Evolutionary conservation across 64 coral and sea anemone species (phyloP).

Genomic region (Actinia tenebrosa): DNA sequence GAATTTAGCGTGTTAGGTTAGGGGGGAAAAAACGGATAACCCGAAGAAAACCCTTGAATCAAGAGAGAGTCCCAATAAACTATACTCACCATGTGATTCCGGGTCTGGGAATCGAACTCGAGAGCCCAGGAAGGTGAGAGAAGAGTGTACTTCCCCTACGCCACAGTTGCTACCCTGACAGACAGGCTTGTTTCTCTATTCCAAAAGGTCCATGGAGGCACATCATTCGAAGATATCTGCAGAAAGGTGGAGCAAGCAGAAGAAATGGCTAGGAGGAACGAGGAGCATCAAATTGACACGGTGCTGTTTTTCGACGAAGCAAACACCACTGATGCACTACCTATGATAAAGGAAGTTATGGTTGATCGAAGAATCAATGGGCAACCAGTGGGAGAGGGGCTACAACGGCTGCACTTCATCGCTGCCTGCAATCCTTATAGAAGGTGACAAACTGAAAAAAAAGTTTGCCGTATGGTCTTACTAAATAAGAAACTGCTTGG

Average conservation of each 20-base stretch:
- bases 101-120: too few species aligned
- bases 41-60: too few species aligned
- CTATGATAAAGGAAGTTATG: constrained; percentile 82
- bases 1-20: too few species aligned
- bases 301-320: constrained; percentile 76
- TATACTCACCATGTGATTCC: too few species aligned
- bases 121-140: too few species aligned
- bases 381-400: constrained; percentile 35
- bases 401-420: constrained; percentile 55
- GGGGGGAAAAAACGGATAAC: too few species aligned
- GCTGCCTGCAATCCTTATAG: constrained; percentile 77
- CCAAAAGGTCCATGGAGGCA: constrained; percentile 63
- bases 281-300: constrained; percentile 43
- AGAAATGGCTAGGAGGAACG: constrained; percentile 41
- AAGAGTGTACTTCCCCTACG: too few species aligned
- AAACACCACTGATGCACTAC: constrained; percentile 64
- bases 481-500: constrained; percentile 29
- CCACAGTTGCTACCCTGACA: too few species aligned
- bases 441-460: constrained; percentile 3
- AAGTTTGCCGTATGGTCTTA: background rate
- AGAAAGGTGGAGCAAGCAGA: constrained; percentile 64
- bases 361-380: constrained; percentile 62
- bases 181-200: background rate
- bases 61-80: too few species aligned
- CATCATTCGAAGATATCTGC: constrained; percentile 60